Evolutionary conservation across 2,888 invertebrate species (phyloP).

Genomic region (Leucozona laternaria): DNA sequence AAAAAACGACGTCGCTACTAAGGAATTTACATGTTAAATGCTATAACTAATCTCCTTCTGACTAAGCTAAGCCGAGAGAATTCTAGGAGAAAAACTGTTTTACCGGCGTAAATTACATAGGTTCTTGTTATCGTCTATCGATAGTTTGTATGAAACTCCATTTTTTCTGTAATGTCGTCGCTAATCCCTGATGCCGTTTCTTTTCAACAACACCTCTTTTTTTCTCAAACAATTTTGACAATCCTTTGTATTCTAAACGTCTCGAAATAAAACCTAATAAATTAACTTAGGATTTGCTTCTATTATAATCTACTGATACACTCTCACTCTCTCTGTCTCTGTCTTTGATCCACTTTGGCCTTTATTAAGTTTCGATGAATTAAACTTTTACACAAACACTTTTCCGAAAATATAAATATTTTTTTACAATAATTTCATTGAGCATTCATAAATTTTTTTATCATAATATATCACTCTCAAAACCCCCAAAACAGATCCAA

Average conservation of each 20-base stretch:
- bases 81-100: no score
- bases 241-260: neutral
- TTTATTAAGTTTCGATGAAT: slow-evolving; percentile 44
- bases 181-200: no score
- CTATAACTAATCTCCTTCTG: no score
- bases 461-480: slow-evolving; percentile 67
- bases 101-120: no score
- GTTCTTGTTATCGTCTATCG: no score
- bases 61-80: no score
- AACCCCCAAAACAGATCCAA: slow-evolving; percentile 73
- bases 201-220: no score
- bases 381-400: slow-evolving; percentile 53
- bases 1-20: no score
- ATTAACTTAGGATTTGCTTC: neutral
- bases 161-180: no score
- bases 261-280: neutral
- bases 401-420: neutral
- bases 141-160: no score
- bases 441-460: slow-evolving; percentile 66
- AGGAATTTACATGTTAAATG: no score
- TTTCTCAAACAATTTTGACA: neutral
- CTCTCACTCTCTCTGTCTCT: neutral
- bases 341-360: neutral
- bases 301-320: neutral
- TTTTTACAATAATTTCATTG: slow-evolving; percentile 36